Evolutionary conservation across 2,888 invertebrate genomes (phyloP), one percentile per base, ranked within the genome.

Genomic region (Watsonalla binaria): DNA sequence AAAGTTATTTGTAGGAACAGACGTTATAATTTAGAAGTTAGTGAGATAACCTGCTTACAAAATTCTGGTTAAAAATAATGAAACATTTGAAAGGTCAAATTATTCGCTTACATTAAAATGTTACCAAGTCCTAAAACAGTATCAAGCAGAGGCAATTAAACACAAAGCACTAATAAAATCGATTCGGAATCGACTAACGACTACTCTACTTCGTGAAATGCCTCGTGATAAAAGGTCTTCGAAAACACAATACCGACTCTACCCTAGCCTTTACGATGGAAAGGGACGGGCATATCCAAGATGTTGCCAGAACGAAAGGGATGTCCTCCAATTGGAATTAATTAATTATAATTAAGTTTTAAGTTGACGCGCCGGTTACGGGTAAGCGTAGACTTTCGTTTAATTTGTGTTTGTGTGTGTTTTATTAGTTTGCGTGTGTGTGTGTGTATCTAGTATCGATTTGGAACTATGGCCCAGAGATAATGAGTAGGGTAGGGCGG

Each of bases 341-440:
- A 93, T 94, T 94, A 94, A 94, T 94, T 94, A 94, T 94, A 94
- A 94, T 94, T 94, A 94, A 94, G 94, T 94, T 94, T 90, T 94
- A 93, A 94, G 94, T 94, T 93, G 93, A 92, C 92, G 92, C 92
- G 92, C 86, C 84, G 84, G 88, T 90, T 90, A 90, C 87, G 87
- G 83, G 84, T 82, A 82, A 78, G 83, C 82, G 80, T 84, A 84
- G 83, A 85, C 83, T 85, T 86, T 84, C 79, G 76, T 80, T 79
- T 80, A 76, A 76, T 74, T 75, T 78, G 70, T 74, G 80, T 76
- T 73, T 79, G 88, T 82, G 84, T 86, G 82, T 63, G 80, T 74
- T 70, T 69, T 58, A 58, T 59, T 61, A 63, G 67, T 66, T 68
- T 75, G 73, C 76, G 76, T 81, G 76, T 80, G 79, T 78, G 82